Conservation (phyloP, 2,797 vertebrate genomes). For the Labroides dimidiatus region DNA sequence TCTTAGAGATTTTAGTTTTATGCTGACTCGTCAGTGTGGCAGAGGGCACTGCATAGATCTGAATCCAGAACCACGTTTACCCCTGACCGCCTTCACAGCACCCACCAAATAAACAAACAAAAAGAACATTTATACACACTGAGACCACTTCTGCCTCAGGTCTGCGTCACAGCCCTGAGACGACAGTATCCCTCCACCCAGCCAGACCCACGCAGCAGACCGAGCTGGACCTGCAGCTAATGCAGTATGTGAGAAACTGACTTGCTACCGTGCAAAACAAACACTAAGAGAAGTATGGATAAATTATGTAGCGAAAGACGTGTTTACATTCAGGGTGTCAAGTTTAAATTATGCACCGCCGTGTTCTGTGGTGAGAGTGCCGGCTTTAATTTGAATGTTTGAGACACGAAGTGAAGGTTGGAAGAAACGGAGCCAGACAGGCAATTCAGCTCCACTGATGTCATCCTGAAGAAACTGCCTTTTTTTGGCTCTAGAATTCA, state of each 20-base stretch:
- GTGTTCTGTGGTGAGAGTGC: constrained; percentile 70
- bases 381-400: constrained; percentile 76
- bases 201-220: constrained; percentile 36
- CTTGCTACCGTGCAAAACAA: constrained; percentile 76
- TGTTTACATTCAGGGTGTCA: constrained; percentile 80
- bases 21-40: constrained; percentile 54
- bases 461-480: constrained; percentile 56
- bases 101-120: constrained; percentile 62
- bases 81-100: constrained; percentile 33
- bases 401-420: constrained; percentile 62
- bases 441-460: constrained; percentile 69
- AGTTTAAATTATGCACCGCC: constrained; percentile 76
- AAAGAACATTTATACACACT: constrained; percentile 53
- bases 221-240: constrained; percentile 46
- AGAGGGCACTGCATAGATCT: constrained; percentile 29
- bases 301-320: constrained; percentile 75
- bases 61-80: constrained; percentile 50
- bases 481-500: constrained; percentile 62
- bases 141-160: constrained; percentile 53
- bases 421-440: constrained; percentile 65
- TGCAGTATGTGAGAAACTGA: constrained; percentile 62
- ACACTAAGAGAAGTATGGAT: constrained; percentile 72
- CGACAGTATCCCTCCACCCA: constrained; percentile 55
- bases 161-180: constrained; percentile 50
- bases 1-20: constrained; percentile 59